These are phyloP conservation scores for Simalia tracyae DNA, from an alignment of 2,797 vertebrate species.

Conservation along the genomic window DNA sequence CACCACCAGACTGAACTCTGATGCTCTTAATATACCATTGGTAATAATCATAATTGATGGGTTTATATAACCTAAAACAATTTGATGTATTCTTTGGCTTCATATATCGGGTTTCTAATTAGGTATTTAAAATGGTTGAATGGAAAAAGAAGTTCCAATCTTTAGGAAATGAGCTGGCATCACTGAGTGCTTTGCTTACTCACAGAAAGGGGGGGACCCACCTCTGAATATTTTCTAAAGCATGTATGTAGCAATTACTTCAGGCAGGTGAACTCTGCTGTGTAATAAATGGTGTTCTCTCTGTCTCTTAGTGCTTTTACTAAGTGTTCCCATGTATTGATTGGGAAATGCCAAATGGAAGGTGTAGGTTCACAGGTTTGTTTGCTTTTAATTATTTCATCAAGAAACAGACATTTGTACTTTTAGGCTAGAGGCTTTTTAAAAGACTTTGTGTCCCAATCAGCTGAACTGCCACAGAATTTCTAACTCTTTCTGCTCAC, in stretches of 20 bases:
- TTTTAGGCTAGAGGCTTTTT: slow-evolving; percentile 32
- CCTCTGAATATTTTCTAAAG: slow-evolving; percentile 65
- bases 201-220: slow-evolving; percentile 36
- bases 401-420: slow-evolving; percentile 40
- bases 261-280: slow-evolving; percentile 55
- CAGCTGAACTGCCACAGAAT: neutral
- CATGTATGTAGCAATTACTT: slow-evolving; percentile 63
- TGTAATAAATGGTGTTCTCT: slow-evolving; percentile 12
- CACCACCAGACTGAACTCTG: neutral
- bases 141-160: neutral
- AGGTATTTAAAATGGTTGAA: slow-evolving; percentile 3
- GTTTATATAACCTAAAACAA: neutral
- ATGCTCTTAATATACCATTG: neutral
- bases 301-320: neutral
- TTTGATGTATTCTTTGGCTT: neutral
- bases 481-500: slow-evolving; percentile 11
- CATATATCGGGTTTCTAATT: neutral
- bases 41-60: neutral
- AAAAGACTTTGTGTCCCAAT: slow-evolving; percentile 26
- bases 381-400: slow-evolving; percentile 54
- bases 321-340: slow-evolving; percentile 2
- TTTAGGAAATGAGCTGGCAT: slow-evolving; percentile 39
- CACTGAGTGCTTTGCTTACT: slow-evolving; percentile 52
- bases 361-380: slow-evolving; percentile 50
- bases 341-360: slow-evolving; percentile 38